phyloP scores from a whole-genome alignment of 2,888 invertebrate genomes.

The Philereme transversata region DNA sequence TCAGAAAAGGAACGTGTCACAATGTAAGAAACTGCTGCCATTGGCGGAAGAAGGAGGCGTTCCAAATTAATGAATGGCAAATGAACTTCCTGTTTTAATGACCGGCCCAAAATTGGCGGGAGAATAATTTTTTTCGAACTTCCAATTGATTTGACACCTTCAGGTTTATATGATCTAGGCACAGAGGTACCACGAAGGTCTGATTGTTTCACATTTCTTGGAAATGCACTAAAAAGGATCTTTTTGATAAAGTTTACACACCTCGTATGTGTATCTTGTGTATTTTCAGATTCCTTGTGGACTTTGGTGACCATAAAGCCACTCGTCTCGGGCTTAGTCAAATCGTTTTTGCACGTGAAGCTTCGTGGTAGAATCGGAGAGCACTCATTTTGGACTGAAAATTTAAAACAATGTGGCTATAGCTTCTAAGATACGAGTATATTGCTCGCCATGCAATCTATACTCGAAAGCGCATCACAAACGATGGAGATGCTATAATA shows the following conservation, averaged over 20 bases:
- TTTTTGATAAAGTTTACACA: constrained; percentile 2
- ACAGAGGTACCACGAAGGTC: background rate
- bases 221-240: background rate
- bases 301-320: background rate
- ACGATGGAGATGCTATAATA: too few species aligned
- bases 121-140: constrained; percentile 8
- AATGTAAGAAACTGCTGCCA: constrained; percentile 31
- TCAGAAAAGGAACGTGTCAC: constrained; percentile 18
- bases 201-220: background rate
- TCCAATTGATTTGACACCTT: background rate
- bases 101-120: constrained; percentile 26
- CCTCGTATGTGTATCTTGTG: background rate
- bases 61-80: constrained; percentile 26
- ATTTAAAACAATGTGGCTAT: background rate
- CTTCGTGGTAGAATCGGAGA: constrained; percentile 28
- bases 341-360: constrained; percentile 6
- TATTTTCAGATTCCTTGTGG: constrained; percentile 1
- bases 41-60: constrained; percentile 32
- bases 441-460: too few species aligned
- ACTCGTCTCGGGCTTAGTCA: background rate
- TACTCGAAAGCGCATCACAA: too few species aligned
- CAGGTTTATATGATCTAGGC: background rate
- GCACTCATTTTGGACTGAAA: constrained; percentile 40
- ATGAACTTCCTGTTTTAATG: constrained; percentile 7
- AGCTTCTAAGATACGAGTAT: too few species aligned